Conservation (phyloP, 2,113 vertebrate species). For the Elaphurus davidianus region DNA sequence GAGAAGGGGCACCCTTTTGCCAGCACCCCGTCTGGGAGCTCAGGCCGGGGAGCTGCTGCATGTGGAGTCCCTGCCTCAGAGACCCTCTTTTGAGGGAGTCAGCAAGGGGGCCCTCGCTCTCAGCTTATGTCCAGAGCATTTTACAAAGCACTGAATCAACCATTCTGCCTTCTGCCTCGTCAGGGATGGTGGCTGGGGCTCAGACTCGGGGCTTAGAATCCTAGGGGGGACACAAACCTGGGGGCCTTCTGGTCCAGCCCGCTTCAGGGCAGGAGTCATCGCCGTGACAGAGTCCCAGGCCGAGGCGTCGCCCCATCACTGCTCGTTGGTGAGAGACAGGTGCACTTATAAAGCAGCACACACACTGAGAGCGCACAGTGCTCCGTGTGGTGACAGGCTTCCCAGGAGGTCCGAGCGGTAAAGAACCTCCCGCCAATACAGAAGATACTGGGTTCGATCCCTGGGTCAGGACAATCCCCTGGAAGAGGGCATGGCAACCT, state of each 20-base stretch:
- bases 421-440: background rate
- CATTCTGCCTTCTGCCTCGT: accelerated
- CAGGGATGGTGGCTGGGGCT: background rate
- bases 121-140: background rate
- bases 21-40: background rate
- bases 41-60: background rate
- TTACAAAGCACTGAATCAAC: background rate
- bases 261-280: background rate
- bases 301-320: accelerated
- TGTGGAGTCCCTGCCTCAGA: no score
- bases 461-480: background rate
- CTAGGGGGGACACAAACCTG: background rate
- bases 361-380: accelerated
- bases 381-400: accelerated
- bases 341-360: background rate
- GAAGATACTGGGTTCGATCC: background rate
- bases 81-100: background rate
- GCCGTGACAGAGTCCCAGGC: background rate
- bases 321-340: background rate
- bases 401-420: accelerated
- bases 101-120: background rate
- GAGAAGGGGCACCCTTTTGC: no score
- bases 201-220: background rate
- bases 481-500: background rate
- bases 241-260: background rate